These are phyloP conservation scores for Phaedon cochleariae DNA, from an alignment of 2,888 invertebrate species.

Conservation along the genomic window DNA sequence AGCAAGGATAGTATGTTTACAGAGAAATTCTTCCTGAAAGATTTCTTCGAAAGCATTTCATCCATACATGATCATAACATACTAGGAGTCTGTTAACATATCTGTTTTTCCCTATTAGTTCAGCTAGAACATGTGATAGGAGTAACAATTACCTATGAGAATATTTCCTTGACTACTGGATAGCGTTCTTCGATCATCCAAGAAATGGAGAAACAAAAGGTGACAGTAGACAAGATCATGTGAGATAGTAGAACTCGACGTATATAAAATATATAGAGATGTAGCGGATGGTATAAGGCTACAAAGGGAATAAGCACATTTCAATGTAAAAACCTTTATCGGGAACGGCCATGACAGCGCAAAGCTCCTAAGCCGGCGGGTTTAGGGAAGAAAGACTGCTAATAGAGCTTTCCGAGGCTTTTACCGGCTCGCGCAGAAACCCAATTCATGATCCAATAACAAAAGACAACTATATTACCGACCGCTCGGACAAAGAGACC, in stretches of 20 bases:
- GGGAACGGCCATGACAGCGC: conserved; percentile 59
- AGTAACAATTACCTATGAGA: too few relatives aligned
- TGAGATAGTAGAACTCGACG: not conserved
- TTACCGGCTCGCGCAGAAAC: conserved; percentile 62
- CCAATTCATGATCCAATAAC: conserved; percentile 66
- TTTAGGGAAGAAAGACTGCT: conserved; percentile 64
- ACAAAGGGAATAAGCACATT: conserved; percentile 63
- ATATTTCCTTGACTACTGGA: too few relatives aligned
- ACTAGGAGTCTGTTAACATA: too few relatives aligned
- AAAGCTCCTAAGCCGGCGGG: conserved; percentile 62
- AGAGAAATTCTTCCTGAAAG: too few relatives aligned
- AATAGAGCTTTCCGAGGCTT: conserved; percentile 64
- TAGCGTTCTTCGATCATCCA: too few relatives aligned
- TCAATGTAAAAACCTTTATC: conserved; percentile 62
- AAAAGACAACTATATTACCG: conserved; percentile 65
- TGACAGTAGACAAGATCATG: not conserved
- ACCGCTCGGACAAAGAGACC: conserved; percentile 62
- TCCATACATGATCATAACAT: too few relatives aligned
- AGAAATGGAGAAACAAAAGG: too few relatives aligned
- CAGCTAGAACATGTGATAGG: too few relatives aligned
- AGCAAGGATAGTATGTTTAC: too few relatives aligned
- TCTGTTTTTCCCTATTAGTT: too few relatives aligned
- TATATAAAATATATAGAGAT: conserved; percentile 46
- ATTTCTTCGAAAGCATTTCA: too few relatives aligned
- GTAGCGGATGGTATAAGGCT: conserved; percentile 49